These are phyloP conservation scores for Cheilosia scutellata DNA, from an alignment of 2,888 invertebrate genomes.

Conservation along the genomic window DNA sequence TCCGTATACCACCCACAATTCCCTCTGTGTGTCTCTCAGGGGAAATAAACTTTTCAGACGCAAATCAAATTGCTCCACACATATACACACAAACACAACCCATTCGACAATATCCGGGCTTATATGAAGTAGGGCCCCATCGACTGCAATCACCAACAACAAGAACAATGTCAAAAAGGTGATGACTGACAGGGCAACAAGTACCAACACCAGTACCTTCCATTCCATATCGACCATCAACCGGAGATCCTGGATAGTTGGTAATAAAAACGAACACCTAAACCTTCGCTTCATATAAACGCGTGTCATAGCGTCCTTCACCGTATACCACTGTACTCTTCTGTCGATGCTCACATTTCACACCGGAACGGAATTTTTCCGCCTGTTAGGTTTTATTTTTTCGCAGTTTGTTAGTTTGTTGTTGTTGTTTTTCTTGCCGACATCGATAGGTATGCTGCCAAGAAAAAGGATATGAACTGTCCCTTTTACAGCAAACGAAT, in stretches of 20 bases:
- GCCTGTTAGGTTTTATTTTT: slow-evolving; percentile 68
- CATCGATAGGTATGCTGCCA: slow-evolving; percentile 29
- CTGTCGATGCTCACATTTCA: slow-evolving; percentile 58
- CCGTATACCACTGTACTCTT: not conserved
- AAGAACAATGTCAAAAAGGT: slow-evolving; percentile 55
- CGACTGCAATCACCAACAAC: slow-evolving; percentile 19
- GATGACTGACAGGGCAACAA: slow-evolving; percentile 61
- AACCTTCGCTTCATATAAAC: slow-evolving; percentile 24
- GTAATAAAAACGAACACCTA: slow-evolving; percentile 71
- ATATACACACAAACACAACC: not conserved
- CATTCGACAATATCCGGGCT: slow-evolving; percentile 9
- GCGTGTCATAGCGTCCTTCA: slow-evolving; percentile 35
- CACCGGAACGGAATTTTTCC: slow-evolving; percentile 68
- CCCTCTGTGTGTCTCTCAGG: slow-evolving; percentile 12
- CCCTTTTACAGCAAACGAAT: slow-evolving; percentile 61
- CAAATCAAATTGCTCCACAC: slow-evolving; percentile 54
- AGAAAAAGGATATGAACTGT: slow-evolving; percentile 38
- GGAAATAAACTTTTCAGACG: slow-evolving; percentile 55
- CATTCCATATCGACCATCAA: slow-evolving; percentile 51
- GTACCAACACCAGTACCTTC: slow-evolving; percentile 27
- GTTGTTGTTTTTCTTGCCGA: slow-evolving; percentile 19
- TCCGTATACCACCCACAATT: slow-evolving; percentile 26
- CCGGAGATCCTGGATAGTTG: slow-evolving; percentile 70
- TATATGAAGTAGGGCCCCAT: slow-evolving; percentile 3
- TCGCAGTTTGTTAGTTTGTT: slow-evolving; percentile 58